Evolutionary conservation across 2,888 invertebrate species (phyloP).

Genomic region (Andrena praecox): DNA sequence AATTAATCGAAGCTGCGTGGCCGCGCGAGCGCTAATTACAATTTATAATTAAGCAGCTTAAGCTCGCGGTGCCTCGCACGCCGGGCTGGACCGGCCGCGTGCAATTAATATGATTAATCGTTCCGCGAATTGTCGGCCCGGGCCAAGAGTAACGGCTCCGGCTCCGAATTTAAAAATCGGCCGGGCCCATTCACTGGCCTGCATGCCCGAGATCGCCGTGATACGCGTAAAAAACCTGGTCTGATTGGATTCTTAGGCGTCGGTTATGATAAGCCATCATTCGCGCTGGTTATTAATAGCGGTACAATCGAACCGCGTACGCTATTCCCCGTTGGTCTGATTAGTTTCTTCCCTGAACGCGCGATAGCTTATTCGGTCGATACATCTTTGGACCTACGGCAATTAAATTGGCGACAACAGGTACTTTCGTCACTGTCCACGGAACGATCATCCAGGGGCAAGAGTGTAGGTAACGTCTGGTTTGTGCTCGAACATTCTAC

Average conservation of each 20-base stretch:
- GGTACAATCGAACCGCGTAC: background rate
- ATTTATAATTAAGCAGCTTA: conserved; percentile 83
- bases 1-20: conserved; percentile 81
- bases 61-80: conserved; percentile 66
- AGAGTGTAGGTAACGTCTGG: no score
- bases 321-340: no score
- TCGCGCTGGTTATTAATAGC: conserved; percentile 1
- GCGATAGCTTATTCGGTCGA: no score
- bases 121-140: conserved; percentile 78
- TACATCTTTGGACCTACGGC: no score
- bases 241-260: conserved; percentile 16
- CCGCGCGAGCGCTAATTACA: conserved; percentile 81
- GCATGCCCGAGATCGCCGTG: conserved; percentile 10
- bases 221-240: conserved; percentile 8
- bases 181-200: conserved; percentile 44
- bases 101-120: conserved; percentile 84
- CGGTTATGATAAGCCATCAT: background rate
- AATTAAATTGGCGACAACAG: no score
- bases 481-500: no score
- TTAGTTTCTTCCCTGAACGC: background rate
- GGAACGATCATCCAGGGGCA: no score
- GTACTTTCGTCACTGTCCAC: no score
- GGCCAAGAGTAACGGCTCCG: conserved; percentile 45
- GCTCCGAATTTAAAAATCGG: conserved; percentile 67
- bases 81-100: conserved; percentile 58